Percentiles rank a stretch among this genome's conserved stretches.
Conservation (phyloP, 2,797 vertebrate genomes). For the Lacerta viridis region DNA sequence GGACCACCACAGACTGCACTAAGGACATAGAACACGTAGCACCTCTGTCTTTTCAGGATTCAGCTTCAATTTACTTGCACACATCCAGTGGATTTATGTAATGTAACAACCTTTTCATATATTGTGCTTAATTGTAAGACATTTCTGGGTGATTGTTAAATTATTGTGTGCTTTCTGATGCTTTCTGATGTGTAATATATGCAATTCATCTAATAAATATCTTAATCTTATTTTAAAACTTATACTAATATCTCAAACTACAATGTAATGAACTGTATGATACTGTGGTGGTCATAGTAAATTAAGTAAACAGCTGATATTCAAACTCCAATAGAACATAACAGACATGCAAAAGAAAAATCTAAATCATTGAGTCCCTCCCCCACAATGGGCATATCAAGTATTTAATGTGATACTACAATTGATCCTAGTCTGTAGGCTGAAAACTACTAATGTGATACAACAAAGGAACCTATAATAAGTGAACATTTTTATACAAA, state of each 20-base stretch:
- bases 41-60: background rate
- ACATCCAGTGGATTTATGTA: background rate
- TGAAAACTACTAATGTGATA: constrained; percentile 41
- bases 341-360: background rate
- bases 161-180: constrained; percentile 13
- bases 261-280: background rate
- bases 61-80: background rate
- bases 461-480: constrained; percentile 44
- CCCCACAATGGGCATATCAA: background rate
- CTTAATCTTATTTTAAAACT: background rate
- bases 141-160: constrained; percentile 16
- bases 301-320: constrained; percentile 7
- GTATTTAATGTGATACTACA: constrained; percentile 26
- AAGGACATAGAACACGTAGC: no score
- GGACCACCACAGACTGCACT: no score
- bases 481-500: constrained; percentile 21
- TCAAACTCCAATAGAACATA: constrained; percentile 1
- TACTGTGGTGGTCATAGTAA: background rate
- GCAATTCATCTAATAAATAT: background rate
- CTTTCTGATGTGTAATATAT: background rate
- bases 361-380: background rate
- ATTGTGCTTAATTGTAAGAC: background rate
- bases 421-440: constrained; percentile 43
- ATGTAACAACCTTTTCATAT: background rate
- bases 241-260: background rate